phyloP scores from a whole-genome alignment of 53 echinoderm and acorn worm genomes.

The Temnopleurus reevesii region DNA sequence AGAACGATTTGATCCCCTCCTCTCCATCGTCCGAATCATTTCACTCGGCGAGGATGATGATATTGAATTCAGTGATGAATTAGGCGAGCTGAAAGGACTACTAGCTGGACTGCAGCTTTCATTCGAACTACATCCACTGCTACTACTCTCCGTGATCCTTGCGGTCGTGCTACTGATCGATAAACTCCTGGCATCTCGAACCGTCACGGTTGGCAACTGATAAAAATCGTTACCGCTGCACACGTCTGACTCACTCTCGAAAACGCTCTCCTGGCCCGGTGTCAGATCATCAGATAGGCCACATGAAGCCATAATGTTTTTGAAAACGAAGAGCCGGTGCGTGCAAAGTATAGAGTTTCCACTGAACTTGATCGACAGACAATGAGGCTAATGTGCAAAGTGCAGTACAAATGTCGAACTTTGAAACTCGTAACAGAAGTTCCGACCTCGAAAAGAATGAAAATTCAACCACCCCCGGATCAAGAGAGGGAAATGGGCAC shows the following conservation, averaged over 20 bases:
- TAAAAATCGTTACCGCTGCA: not conserved
- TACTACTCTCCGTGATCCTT: not conserved
- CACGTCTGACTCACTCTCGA: slow-evolving; percentile 19
- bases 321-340: not conserved
- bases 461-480: not conserved
- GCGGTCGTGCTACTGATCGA: slow-evolving; percentile 22
- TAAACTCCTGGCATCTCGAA: slow-evolving; percentile 43
- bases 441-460: not conserved
- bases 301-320: not conserved
- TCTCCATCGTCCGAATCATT: slow-evolving; percentile 4
- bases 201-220: slow-evolving; percentile 39
- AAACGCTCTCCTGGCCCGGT: not conserved
- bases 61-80: not conserved
- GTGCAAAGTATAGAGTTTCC: not conserved
- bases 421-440: slow-evolving; percentile 14
- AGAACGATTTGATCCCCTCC: not conserved
- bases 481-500: not conserved
- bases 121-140: not conserved
- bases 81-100: not conserved
- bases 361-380: not conserved
- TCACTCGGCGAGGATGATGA: not conserved
- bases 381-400: not conserved
- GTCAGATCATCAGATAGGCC: not conserved
- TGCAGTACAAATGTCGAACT: not conserved
- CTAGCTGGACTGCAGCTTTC: slow-evolving; percentile 9